Evolutionary conservation across 1,140 invertebrate genomes (phyloP).

Genomic region (Cotesia glomerata): DNA sequence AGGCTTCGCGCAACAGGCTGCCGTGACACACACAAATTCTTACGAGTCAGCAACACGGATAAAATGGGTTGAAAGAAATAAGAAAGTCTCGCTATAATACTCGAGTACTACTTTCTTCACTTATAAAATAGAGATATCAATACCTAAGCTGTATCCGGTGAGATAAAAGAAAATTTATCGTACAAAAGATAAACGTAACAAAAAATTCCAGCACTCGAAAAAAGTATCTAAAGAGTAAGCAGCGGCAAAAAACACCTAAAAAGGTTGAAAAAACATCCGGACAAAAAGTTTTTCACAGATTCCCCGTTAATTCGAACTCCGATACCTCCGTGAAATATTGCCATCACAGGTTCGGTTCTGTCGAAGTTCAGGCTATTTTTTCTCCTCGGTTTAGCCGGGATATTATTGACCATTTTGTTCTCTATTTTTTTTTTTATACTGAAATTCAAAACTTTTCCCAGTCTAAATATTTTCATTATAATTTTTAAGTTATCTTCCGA

Average conservation of each 20-base stretch:
- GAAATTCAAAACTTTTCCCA: too few species aligned
- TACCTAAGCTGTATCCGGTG: too few species aligned
- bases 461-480: not conserved
- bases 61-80: not conserved
- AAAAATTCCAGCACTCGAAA: slow-evolving; percentile 24
- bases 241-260: not conserved
- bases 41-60: slow-evolving; percentile 3
- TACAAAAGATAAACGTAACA: slow-evolving; percentile 10
- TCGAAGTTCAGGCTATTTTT: not conserved
- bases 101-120: too few species aligned
- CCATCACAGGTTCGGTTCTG: not conserved
- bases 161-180: not conserved
- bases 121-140: too few species aligned
- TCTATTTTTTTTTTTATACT: not conserved
- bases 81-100: slow-evolving; percentile 30
- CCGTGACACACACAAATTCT: slow-evolving; percentile 54
- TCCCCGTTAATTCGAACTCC: slow-evolving; percentile 16
- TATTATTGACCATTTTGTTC: slow-evolving; percentile 15
- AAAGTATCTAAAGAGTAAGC: not conserved
- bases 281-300: slow-evolving; percentile 1
- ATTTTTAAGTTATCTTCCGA: slow-evolving; percentile 6
- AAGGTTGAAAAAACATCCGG: not conserved
- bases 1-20: slow-evolving; percentile 56
- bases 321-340: slow-evolving; percentile 21
- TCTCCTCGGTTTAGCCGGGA: not conserved